These are phyloP conservation scores for Ophiodon elongatus DNA, from an alignment of 2,113 vertebrate species.

Conservation along the genomic window DNA sequence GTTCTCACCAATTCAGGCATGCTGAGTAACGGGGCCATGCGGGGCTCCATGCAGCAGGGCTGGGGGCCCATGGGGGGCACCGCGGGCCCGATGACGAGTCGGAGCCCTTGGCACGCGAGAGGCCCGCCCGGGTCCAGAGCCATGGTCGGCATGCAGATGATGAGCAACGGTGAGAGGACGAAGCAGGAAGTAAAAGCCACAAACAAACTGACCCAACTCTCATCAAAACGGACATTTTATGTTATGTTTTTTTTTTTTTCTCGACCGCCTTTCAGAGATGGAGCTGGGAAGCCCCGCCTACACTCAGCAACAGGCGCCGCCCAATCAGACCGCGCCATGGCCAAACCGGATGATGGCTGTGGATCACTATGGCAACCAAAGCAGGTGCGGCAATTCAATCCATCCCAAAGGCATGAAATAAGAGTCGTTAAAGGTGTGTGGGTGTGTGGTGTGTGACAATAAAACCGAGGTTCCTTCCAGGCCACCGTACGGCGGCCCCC, in stretches of 20 bases:
- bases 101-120: constrained; percentile 81
- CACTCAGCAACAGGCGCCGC: constrained; percentile 91
- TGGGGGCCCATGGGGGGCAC: constrained; percentile 84
- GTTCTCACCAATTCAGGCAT: constrained; percentile 82
- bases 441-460: neutral
- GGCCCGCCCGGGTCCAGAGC: constrained; percentile 89
- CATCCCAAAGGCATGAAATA: neutral
- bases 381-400: constrained; percentile 83
- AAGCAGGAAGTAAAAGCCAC: neutral
- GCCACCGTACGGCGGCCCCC: constrained; percentile 87
- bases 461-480: constrained; percentile 71
- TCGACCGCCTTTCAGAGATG: constrained; percentile 83
- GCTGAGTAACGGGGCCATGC: constrained; percentile 75
- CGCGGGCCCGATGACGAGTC: constrained; percentile 67
- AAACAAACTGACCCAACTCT: neutral
- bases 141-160: constrained; percentile 91
- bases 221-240: neutral
- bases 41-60: constrained; percentile 86
- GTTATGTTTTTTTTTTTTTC: neutral
- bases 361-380: constrained; percentile 92
- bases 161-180: constrained; percentile 88
- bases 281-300: constrained; percentile 91
- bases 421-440: neutral
- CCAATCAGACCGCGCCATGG: constrained; percentile 97
- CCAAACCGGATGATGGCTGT: constrained; percentile 94